Evolutionary conservation across 1,140 invertebrate species (phyloP).

Genomic region (Ctenoplectra terminalis): DNA sequence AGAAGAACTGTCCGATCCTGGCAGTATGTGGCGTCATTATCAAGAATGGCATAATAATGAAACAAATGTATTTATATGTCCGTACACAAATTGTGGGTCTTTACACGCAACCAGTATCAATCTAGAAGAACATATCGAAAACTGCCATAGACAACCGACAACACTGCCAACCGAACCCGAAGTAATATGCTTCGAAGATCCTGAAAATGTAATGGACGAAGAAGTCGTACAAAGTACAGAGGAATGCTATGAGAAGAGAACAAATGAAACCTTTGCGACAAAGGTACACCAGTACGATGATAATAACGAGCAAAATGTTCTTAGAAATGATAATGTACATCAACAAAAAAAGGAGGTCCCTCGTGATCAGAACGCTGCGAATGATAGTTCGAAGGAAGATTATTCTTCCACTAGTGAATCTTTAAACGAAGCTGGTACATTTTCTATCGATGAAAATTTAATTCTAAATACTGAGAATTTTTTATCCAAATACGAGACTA

Average conservation of each 20-base stretch:
- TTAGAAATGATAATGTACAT: conserved; percentile 60
- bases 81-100: conserved; percentile 79
- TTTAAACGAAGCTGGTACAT: conserved; percentile 58
- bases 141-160: conserved; percentile 76
- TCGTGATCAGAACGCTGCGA: conserved; percentile 49
- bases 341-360: conserved; percentile 51
- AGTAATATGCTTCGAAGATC: conserved; percentile 80
- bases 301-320: conserved; percentile 62
- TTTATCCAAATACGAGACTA: conserved; percentile 74
- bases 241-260: conserved; percentile 68
- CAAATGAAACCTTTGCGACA: conserved; percentile 59
- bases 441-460: conserved; percentile 74
- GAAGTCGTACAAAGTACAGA: conserved; percentile 71
- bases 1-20: conserved; percentile 80
- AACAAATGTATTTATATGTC: conserved; percentile 78
- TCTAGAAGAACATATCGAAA: conserved; percentile 80
- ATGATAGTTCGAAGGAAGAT: conserved; percentile 58
- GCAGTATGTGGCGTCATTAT: conserved; percentile 82
- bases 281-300: conserved; percentile 65
- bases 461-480: conserved; percentile 78
- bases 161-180: conserved; percentile 79
- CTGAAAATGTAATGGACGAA: conserved; percentile 75
- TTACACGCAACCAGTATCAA: conserved; percentile 76
- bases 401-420: conserved; percentile 57
- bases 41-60: conserved; percentile 82